phyloP scores from a whole-genome alignment of 2,113 vertebrate genomes.

The Trichechus manatus region DNA sequence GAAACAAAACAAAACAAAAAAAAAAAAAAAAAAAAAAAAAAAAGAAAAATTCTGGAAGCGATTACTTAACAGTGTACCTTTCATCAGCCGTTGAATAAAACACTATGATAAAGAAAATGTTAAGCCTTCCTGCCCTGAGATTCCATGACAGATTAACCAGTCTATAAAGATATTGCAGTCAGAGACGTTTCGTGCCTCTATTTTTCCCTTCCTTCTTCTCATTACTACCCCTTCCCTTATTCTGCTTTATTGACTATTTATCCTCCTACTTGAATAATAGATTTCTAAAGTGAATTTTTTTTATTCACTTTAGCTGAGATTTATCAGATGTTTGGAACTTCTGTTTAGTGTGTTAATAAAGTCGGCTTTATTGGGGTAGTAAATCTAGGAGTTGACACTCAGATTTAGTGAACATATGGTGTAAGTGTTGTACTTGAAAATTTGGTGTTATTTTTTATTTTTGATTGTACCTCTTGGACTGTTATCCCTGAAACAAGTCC shows the following conservation, averaged over 20 bases:
- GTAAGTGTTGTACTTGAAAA: background rate
- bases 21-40: background rate
- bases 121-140: constrained; percentile 26
- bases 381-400: background rate
- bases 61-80: constrained; percentile 11
- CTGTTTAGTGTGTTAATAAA: constrained; percentile 18
- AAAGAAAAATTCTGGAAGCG: background rate
- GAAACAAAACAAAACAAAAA: background rate
- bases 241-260: background rate
- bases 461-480: background rate
- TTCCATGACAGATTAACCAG: background rate
- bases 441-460: background rate
- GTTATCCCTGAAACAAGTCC: background rate
- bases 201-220: background rate
- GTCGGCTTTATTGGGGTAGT: background rate
- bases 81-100: constrained; percentile 14
- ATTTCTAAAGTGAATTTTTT: background rate
- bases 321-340: background rate
- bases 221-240: background rate
- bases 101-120: background rate
- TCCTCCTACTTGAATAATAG: background rate
- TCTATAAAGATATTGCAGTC: background rate
- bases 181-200: background rate
- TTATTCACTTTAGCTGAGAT: background rate
- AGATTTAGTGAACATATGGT: background rate